phyloP scores from a whole-genome alignment of 92 coral and sea anemone species.

The Virgularia gustaviana region DNA sequence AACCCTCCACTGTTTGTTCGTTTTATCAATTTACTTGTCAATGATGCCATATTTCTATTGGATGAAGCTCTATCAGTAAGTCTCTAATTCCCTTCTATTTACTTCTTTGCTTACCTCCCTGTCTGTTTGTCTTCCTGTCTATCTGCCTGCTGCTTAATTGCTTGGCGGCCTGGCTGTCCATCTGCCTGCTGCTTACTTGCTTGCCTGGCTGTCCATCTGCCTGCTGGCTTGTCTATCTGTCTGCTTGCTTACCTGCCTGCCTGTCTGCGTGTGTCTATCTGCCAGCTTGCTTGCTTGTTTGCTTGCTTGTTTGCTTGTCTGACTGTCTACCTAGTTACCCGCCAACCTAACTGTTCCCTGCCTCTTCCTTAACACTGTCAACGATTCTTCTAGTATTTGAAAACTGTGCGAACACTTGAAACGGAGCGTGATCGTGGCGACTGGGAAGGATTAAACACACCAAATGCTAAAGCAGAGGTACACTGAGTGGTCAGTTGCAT shows the following conservation, averaged over 20 bases:
- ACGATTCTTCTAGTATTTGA: slow-evolving; percentile 61
- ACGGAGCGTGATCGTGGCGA: slow-evolving; percentile 69
- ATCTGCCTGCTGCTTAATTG: neutral
- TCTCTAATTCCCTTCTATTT: neutral
- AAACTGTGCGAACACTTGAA: slow-evolving; percentile 66
- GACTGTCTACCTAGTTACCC: too few species aligned
- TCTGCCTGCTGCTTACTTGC: too few species aligned
- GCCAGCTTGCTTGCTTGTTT: too few species aligned
- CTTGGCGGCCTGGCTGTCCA: neutral
- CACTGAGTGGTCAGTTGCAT: neutral
- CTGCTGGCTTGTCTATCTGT: too few species aligned
- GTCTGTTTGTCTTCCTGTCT: neutral
- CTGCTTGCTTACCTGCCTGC: too few species aligned
- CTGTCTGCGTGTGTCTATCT: too few species aligned
- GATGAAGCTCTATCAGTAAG: slow-evolving; percentile 90
- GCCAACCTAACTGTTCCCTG: too few species aligned
- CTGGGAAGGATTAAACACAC: slow-evolving; percentile 56
- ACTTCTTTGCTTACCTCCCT: neutral
- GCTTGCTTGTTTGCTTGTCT: too few species aligned
- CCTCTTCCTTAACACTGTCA: too few species aligned
- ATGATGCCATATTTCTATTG: slow-evolving; percentile 82
- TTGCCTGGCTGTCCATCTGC: too few species aligned
- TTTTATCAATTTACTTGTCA: slow-evolving; percentile 80
- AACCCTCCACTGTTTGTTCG: slow-evolving; percentile 74
- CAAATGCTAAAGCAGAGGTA: slow-evolving; percentile 23